Evolutionary conservation across 2,113 vertebrate species (phyloP).

Genomic region (Aplodontia rufa): DNA sequence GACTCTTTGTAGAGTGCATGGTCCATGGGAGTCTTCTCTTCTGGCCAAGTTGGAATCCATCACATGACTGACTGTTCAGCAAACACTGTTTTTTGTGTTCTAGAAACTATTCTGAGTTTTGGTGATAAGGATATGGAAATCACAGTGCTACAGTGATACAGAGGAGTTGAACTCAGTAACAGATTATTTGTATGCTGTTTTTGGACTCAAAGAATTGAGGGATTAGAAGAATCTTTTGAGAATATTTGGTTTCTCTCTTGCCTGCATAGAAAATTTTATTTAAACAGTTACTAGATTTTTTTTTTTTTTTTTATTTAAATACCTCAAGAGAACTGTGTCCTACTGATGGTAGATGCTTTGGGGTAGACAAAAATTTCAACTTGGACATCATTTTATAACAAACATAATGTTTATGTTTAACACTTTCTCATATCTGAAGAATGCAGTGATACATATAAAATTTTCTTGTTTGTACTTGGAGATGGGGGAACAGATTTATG

Average conservation of each 20-base stretch:
- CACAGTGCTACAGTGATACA: background rate
- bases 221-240: slow-evolving; percentile 31
- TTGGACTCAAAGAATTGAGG: background rate
- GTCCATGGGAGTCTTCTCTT: background rate
- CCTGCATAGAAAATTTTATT: background rate
- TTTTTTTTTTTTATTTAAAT: background rate
- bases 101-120: background rate
- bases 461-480: slow-evolving; percentile 38
- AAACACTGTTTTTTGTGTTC: background rate
- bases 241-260: background rate
- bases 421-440: slow-evolving; percentile 1
- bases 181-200: background rate
- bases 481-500: background rate
- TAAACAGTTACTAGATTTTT: background rate
- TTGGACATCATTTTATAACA: slow-evolving; percentile 26
- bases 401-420: background rate
- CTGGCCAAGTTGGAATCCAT: background rate
- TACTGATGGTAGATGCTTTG: background rate
- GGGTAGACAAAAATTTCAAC: background rate
- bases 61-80: background rate
- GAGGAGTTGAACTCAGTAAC: background rate
- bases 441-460: background rate
- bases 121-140: background rate
- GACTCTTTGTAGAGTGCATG: background rate
- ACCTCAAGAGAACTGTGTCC: background rate